Evolutionary conservation across 2,888 invertebrate species (phyloP), one percentile per base, ranked within the genome.

Genomic region (Drosophila mimetica): DNA sequence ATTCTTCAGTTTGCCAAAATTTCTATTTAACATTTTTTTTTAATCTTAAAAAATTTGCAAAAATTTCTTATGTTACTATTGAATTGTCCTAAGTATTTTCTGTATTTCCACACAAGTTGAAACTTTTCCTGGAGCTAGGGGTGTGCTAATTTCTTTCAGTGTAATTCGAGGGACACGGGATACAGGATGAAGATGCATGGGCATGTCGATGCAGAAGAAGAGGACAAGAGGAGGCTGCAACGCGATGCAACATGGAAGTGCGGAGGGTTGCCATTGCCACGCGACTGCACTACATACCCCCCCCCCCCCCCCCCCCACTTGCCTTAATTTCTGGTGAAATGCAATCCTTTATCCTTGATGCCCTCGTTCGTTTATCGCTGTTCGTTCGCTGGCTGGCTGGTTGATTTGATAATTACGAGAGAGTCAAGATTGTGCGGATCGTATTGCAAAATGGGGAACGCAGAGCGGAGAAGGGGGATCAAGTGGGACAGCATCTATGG

Each of bases 341-440:
- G 69, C 69, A 70, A 60, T 70, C 69, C 69, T 41, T 61, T 54
- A 44, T 70, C 18, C 61, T 13, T 16, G 25, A 2, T 44, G 25
- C 44, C 25, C 46, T 16, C 6, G 13, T 28, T 30, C 22, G 37
- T 20, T 47, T 48, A 46, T 58, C 51, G 39, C 37, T 18, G 34
- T 32, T 37, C 28, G 13, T 37, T 65, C 5, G 30, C 30, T 16
- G 37, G 39, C 16, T 65, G 4, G 30, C 25, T 18, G 37, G 39
- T 20, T 76, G 75, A 79, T 81, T 74, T 84, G 71, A 84, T 81
- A 84, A 81, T 84, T 81, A 82, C 67, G 73, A 64, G 39, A 39
- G 39, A 37, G 71, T 61, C 74, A 64, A 69, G 69, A 67, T 44
- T 48, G 41, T 44, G 61, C 61, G 71, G 60, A 79, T 79, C 75